Conservation (phyloP, 2,888 invertebrate species). For the Melinaea menophilus region DNA sequence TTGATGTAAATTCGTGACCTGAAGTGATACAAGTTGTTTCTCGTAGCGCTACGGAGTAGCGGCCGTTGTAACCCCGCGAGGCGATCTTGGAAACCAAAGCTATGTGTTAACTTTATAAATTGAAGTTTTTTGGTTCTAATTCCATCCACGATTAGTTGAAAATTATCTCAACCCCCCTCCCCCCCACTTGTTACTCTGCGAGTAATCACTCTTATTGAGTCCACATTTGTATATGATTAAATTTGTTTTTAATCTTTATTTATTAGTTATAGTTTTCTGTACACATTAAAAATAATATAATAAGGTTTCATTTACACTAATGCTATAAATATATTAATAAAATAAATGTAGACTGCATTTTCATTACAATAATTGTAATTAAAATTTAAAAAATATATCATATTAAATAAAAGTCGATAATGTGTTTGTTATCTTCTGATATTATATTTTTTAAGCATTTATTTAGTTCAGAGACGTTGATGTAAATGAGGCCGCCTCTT, state of each 20-base stretch:
- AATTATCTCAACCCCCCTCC: slow-evolving; percentile 12
- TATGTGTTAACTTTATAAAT: slow-evolving; percentile 13
- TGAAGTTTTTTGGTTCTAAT: background rate
- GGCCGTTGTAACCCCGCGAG: slow-evolving; percentile 2
- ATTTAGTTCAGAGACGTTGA: slow-evolving; percentile 26
- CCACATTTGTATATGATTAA: slow-evolving; percentile 9
- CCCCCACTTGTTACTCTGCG: slow-evolving; percentile 6
- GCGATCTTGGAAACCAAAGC: slow-evolving; percentile 21
- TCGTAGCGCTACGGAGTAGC: background rate
- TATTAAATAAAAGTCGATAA: background rate
- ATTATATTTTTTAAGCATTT: background rate
- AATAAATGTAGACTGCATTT: too few species aligned
- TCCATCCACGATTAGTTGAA: background rate
- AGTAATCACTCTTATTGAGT: slow-evolving; percentile 8
- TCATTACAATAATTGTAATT: too few species aligned
- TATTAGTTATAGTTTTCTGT: background rate
- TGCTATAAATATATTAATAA: background rate
- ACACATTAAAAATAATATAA: background rate
- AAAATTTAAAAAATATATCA: background rate
- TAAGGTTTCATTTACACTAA: slow-evolving; percentile 19
- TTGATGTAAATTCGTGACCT: slow-evolving; percentile 21
- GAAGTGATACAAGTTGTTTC: slow-evolving; percentile 21
- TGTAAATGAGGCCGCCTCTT: slow-evolving; percentile 73
- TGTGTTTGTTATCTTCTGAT: background rate
- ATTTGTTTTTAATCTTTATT: slow-evolving; percentile 16